Percentiles rank a stretch among this genome's conserved stretches.
phyloP scores from a whole-genome alignment of 1,140 invertebrate species.

The Zophobas morio region DNA sequence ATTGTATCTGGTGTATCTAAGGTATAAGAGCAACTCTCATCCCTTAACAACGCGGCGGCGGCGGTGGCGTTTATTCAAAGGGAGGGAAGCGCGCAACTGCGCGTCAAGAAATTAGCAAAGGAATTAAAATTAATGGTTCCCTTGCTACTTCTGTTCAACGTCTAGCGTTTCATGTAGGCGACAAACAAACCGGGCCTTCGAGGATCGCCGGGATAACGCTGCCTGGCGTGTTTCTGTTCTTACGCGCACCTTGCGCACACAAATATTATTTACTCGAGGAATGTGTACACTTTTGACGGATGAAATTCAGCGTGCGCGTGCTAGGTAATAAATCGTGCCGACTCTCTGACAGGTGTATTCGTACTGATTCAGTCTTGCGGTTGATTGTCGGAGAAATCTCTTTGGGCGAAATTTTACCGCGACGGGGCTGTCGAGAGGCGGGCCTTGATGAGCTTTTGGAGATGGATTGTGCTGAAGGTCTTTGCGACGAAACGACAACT shows the following conservation, averaged over 20 bases:
- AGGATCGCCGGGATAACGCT: constrained; percentile 9
- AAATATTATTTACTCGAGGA: constrained; percentile 29
- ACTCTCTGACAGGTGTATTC: constrained; percentile 21
- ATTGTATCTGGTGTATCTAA: constrained; percentile 46
- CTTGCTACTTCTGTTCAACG: constrained; percentile 46
- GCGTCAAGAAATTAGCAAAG: constrained; percentile 50
- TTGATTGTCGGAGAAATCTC: constrained; percentile 16
- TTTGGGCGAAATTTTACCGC: constrained; percentile 8
- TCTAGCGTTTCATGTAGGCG: constrained; percentile 46
- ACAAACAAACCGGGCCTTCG: constrained; percentile 39
- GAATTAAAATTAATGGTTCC: constrained; percentile 50
- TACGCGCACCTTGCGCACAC: constrained; percentile 13
- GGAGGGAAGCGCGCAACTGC: constrained; percentile 35
- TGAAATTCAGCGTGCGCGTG: constrained; percentile 30
- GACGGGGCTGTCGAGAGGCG: background rate
- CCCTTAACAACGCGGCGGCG: constrained; percentile 43
- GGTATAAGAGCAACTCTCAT: constrained; percentile 45
- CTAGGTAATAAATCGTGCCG: constrained; percentile 13
- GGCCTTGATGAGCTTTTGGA: too few relatives aligned
- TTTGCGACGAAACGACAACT: too few relatives aligned
- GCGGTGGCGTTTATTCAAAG: constrained; percentile 46
- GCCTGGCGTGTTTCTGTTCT: constrained; percentile 13
- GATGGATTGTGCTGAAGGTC: too few relatives aligned
- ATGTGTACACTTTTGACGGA: constrained; percentile 35
- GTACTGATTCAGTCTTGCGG: constrained; percentile 10